Base-by-base conservation (phyloP, 2,797 vertebrate genomes). In the Pteropus rufus region DNA sequence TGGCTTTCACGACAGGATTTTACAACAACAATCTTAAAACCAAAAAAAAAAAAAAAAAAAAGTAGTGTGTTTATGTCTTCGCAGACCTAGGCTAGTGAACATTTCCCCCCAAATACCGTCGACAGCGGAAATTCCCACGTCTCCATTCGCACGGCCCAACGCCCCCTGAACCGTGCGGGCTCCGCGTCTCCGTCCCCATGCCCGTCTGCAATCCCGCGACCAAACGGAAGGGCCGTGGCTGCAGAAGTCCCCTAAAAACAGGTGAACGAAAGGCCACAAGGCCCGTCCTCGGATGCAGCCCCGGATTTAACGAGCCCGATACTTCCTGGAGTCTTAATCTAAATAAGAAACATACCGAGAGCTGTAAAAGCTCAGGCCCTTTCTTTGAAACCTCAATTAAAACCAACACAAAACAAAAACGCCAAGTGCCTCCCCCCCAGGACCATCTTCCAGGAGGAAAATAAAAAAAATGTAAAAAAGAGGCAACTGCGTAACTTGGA, bases 301-400 rank as follows among this genome's bases (percentile, higher is more conserved):
- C 64, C 0, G 70, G 7, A 0, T 76, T 88, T 84, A 93, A 94
- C 36, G 92, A 96, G 92, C 39, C 41, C 41, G 29, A 2, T n/a
- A 15, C 89, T 97, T 95, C 96, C 95, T 89, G 83, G 41, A 65
- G 80, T 58, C 86, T 72, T 90, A 3, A 39, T 83, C 93, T 89
- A 96, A 95, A 94, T 89, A 81, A 95, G 96, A 97, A 95, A 93
- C 91, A 94, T 10, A 85, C 84, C 2, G 6, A 56, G 23, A 26
- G 39, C 85, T 5, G 12, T 62, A 75, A 93, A 95, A 44, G 34
- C 76, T 3, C 26, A 0, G 0, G 52, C 15, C 81, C 64, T 72
- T 56, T 34, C 94, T 97, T 94, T 95, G 81, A 82, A 94, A 93
- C 69, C 39, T 79, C 96, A 82, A 52, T 96, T 73, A 96, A 95